Evolutionary conservation across 2,797 vertebrate species (phyloP), one percentile per base, ranked within the genome.

Genomic region (Tragopan temminckii): DNA sequence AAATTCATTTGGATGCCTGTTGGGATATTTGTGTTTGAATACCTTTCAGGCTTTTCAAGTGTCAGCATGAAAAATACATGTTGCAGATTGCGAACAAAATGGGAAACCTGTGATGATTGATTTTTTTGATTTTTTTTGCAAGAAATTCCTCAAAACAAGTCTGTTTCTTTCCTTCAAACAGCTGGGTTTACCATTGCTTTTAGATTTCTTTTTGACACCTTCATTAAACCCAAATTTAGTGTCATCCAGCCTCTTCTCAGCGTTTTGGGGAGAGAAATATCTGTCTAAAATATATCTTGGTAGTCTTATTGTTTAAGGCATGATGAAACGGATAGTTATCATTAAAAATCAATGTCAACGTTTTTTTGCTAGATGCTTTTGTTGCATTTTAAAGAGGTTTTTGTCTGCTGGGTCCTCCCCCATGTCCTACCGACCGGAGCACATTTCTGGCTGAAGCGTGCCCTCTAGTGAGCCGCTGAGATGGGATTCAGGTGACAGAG

Each of bases 381-480:
- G 13, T 64, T 36, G 14, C 72, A 40, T 85, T 94, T 2, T 29
- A 59, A 92, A 77, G 83, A 75, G 61, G 1, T 68, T 72, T 82
- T 80, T 74, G 63, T 57, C 59, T n/a, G 58, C 50, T 90, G 68
- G 78, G 84, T 85, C 84, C 93, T 86, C 91, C 21, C 79, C 48
- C 2, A 23, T 0, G 2, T 19, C 5, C 16, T 53, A 46, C 78
- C 3, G 35, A 13, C 25, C 16, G 2, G 17, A 94, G 78, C 53
- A 9, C 64, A 95, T 98, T 97, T 93, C 81, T 96, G 88, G 95
- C 85, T 97, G 94, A 97, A 97, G 90, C 42, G 31, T 97, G 96
- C 98, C 98, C 97, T 96, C 97, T 97, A 97, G 96, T 96, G 97
- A 85, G 25, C 17, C 88, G 25, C 10, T 11, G 58, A 0, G 2